A percentile compares a stretch with the other conserved stretches of the same genome.
Conservation (phyloP, 2,113 vertebrate genomes). For the Megaceryle maxima region DNA sequence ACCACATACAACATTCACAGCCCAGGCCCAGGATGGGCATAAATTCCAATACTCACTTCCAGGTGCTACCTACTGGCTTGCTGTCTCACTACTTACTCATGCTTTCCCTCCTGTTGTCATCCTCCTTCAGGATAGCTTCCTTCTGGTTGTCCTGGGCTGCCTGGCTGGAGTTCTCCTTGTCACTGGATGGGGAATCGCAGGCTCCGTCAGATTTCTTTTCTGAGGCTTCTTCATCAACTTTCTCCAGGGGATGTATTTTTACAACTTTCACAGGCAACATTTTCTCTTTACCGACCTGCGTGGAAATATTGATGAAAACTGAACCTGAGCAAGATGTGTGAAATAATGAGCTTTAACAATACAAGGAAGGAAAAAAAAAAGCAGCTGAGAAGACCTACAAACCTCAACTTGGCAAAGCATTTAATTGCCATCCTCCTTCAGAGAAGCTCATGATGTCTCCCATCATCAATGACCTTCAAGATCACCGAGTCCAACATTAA, state of each 20-base stretch:
- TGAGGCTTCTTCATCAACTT: conserved; percentile 76
- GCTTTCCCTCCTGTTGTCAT: conserved; percentile 87
- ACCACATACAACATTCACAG: background rate
- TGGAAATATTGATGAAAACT: background rate
- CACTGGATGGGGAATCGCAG: conserved; percentile 96
- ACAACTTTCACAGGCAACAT: conserved; percentile 86
- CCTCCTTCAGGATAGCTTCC: conserved; percentile 81
- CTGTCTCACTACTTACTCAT: conserved; percentile 80
- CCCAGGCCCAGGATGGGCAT: rapidly evolving
- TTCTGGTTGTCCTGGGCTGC: conserved; percentile 86
- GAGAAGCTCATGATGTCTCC: background rate
- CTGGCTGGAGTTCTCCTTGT: conserved; percentile 95
- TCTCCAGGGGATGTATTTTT: conserved; percentile 90
- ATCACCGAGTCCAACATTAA: background rate
- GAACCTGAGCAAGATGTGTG: background rate
- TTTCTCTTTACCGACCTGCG: conserved; percentile 91
- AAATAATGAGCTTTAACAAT: background rate
- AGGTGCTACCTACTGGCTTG: background rate
- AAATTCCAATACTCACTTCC: background rate
- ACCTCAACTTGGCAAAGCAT: background rate
- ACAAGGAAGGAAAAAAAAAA: background rate
- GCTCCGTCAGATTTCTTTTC: conserved; percentile 92
- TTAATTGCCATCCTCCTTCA: background rate
- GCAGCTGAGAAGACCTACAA: rapidly evolving
- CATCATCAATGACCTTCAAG: background rate